Evolutionary conservation across 37 sponge, comb jelly and placozoan genomes (phyloP).

Genomic region (Corticium candelabrum): DNA sequence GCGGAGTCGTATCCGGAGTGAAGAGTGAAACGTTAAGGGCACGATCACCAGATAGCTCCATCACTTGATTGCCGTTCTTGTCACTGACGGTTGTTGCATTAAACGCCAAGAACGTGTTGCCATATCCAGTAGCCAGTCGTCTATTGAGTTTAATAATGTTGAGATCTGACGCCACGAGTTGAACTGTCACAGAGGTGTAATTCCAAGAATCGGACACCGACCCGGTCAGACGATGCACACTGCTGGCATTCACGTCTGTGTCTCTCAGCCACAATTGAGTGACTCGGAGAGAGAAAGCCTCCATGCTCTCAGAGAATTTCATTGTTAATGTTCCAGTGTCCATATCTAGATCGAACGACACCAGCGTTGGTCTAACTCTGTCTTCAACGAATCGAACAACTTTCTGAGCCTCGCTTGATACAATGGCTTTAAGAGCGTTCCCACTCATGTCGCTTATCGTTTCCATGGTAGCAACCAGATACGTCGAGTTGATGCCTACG

Average conservation of each 20-base stretch:
- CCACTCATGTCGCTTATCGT: conserved; percentile 72
- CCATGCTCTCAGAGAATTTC: conserved; percentile 60
- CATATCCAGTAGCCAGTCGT: conserved; percentile 27
- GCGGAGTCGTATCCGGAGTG: conserved; percentile 63
- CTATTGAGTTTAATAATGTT: conserved; percentile 52
- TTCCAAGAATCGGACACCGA: conserved; percentile 17
- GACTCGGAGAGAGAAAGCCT: conserved; percentile 23
- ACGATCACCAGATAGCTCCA: conserved; percentile 27
- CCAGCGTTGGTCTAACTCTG: conserved; percentile 19
- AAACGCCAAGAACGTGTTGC: conserved; percentile 56
- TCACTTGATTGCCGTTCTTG: conserved; percentile 30
- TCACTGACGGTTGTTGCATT: conserved; percentile 31
- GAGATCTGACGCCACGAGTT: conserved; percentile 33
- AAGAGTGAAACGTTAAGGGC: conserved; percentile 22
- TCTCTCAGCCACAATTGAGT: conserved; percentile 8
- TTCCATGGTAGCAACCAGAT: conserved; percentile 25
- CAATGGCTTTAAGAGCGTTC: conserved; percentile 30
- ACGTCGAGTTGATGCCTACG: conserved; percentile 21
- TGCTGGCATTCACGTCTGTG: conserved; percentile 19
- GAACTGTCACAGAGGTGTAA: conserved; percentile 38
- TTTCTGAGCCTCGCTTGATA: conserved; percentile 44
- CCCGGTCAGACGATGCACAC: conserved; percentile 19
- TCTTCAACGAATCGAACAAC: conserved; percentile 30
- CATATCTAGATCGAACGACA: conserved; percentile 57
- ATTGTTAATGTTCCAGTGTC: conserved; percentile 44